Base-by-base conservation (phyloP, 2,888 invertebrate species). In the Agelastica alni region DNA sequence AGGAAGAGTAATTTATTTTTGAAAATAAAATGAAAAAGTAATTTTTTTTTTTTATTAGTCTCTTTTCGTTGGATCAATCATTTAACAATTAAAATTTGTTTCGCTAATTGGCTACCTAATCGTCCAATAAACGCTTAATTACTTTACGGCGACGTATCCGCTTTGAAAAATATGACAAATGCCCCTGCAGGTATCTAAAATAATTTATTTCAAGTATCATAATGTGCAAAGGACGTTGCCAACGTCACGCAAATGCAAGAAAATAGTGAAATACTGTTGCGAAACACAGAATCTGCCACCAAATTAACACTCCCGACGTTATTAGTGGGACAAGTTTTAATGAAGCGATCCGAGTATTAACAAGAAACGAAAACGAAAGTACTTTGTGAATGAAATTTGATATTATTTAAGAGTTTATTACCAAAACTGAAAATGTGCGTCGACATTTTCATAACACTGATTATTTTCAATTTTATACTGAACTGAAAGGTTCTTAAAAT, bases 191-290 rank as follows among this genome's bases (percentile, higher is more conserved):
- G 46, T 51, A 55, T 10, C 13, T 36, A 42, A 30, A 20, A 44
- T 44, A 30, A 49, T 45, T 41, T 26, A 45, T 39, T 46, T 30
- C 55, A 45, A 56, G 45, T 53, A 53, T 62, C 20, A 39, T 16
- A 36, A n/a, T 39, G 57, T 59, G 56, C 45, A 37, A 34, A 37
- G 47, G 43, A 48, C 28, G 44, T 46, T 49, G 53, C 52, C 51
- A 49, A 32, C 60, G 62, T 59, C 56, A 58, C 60, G 62, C 60
- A 9, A 53, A 31, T 53, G 58, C 60, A 53, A 60, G 59, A 60
- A 53, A 48, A 62, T 57, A 56, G 51, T 60, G 60, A 30, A 42
- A 43, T 48, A 39, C 53, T 58, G 58, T 59, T 57, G 41, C 42
- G 42, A 43, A 51, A 51, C 46, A 56, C 48, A 51, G 44, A 56